A percentile compares a stretch with the other conserved stretches of the same genome.
phyloP scores from a whole-genome alignment of 2,113 vertebrate genomes.

The Pontoporia blainvillei region DNA sequence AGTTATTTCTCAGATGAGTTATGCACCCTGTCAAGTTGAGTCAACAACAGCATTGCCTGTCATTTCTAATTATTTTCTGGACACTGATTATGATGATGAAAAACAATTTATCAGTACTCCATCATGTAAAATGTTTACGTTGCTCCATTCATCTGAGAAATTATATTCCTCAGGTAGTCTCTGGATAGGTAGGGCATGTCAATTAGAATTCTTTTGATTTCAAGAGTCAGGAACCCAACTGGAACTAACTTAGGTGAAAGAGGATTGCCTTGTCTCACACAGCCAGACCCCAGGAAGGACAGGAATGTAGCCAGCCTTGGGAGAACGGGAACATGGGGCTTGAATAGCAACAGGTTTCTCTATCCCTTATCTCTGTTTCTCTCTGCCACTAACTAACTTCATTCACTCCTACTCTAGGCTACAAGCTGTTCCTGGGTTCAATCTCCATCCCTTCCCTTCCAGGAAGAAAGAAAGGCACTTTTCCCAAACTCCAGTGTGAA shows the following conservation, averaged over 20 bases:
- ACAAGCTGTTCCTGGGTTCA: neutral
- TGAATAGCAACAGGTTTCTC: neutral
- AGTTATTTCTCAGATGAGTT: neutral
- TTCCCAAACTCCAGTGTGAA: neutral
- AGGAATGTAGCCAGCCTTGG: neutral
- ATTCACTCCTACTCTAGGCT: neutral
- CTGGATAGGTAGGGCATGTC: neutral
- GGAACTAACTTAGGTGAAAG: neutral
- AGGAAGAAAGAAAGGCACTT: neutral
- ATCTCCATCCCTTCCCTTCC: neutral
- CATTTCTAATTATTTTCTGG: slow-evolving; percentile 31
- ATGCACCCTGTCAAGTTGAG: neutral
- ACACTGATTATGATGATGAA: neutral
- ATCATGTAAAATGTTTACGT: neutral
- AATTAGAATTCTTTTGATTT: neutral
- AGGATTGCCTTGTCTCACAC: neutral
- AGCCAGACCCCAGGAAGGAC: neutral
- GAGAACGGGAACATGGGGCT: neutral
- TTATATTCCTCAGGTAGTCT: neutral
- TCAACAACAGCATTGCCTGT: neutral
- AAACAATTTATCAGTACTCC: neutral
- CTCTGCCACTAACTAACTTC: neutral
- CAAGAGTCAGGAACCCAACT: neutral
- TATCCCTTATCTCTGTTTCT: neutral
- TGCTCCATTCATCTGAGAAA: neutral